Evolutionary conservation across 2,888 invertebrate genomes (phyloP).

Genomic region (Brachyopa scutellaris): DNA sequence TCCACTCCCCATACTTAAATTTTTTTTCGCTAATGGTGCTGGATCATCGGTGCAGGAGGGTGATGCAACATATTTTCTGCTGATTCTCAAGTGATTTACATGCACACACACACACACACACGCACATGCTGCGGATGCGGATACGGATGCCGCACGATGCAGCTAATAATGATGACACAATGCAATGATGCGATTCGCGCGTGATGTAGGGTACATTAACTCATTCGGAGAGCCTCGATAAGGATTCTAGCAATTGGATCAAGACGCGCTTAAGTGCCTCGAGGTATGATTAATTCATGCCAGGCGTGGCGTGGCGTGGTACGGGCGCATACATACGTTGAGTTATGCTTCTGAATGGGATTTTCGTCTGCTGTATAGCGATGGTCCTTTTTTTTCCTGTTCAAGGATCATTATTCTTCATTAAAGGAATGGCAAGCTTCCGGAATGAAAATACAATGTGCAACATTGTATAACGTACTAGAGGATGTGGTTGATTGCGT

Average conservation of each 20-base stretch:
- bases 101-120: conserved; percentile 8
- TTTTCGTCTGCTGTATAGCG: background rate
- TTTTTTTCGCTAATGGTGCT: background rate
- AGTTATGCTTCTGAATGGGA: conserved; percentile 27
- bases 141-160: conserved; percentile 19
- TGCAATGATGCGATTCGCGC: conserved; percentile 54
- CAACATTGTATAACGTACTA: conserved; percentile 3
- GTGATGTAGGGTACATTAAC: conserved; percentile 57
- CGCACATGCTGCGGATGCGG: too few relatives aligned
- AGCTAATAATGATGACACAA: conserved; percentile 64
- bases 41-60: background rate
- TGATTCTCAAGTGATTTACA: conserved; percentile 61
- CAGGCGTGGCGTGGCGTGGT: background rate
- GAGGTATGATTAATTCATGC: conserved; percentile 54
- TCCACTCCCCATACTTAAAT: background rate
- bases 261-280: conserved; percentile 56
- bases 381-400: background rate
- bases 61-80: conserved; percentile 53
- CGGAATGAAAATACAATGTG: conserved; percentile 44
- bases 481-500: background rate
- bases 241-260: conserved; percentile 58
- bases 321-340: background rate
- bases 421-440: conserved; percentile 45
- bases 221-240: conserved; percentile 7
- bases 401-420: conserved; percentile 57